Conservation (phyloP, 2,888 invertebrate species). For the Amphipyra tragopoginis region DNA sequence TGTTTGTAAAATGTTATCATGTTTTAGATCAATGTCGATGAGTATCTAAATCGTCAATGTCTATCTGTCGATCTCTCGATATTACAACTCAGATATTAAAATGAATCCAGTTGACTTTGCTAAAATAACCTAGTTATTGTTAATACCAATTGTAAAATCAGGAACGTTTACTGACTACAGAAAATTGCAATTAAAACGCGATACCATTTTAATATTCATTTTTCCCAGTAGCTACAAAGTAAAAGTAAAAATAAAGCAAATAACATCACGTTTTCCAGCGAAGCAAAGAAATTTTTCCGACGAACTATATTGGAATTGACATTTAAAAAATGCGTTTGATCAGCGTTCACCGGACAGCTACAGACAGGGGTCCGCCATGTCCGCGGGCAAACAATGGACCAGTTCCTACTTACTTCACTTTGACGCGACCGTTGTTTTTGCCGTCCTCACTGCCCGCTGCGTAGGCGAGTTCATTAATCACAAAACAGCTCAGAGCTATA, state of each 20-base stretch:
- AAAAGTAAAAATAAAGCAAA: slow-evolving; percentile 2
- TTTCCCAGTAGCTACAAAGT: not conserved
- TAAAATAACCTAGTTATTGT: no score
- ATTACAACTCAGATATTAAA: no score
- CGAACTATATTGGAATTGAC: slow-evolving; percentile 24
- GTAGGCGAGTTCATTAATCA: slow-evolving; percentile 86
- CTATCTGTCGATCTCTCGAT: no score
- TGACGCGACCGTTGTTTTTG: slow-evolving; percentile 83
- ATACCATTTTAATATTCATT: not conserved
- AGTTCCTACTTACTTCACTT: slow-evolving; percentile 75
- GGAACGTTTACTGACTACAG: no score
- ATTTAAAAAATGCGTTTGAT: slow-evolving; percentile 59
- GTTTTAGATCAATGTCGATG: no score
- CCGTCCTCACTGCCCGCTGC: slow-evolving; percentile 68
- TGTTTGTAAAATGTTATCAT: no score
- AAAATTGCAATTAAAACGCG: no score
- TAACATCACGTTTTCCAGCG: slow-evolving; percentile 15
- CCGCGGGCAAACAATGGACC: slow-evolving; percentile 74
- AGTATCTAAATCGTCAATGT: no score
- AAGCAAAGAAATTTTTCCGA: slow-evolving; percentile 10
- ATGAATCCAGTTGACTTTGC: no score
- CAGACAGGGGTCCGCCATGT: slow-evolving; percentile 64
- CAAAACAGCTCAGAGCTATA: slow-evolving; percentile 79
- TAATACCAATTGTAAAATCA: no score
- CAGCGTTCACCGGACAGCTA: slow-evolving; percentile 57